These are phyloP conservation scores for Drosophila prosaltans DNA, from an alignment of 1,140 invertebrate species.

Conservation along the genomic window DNA sequence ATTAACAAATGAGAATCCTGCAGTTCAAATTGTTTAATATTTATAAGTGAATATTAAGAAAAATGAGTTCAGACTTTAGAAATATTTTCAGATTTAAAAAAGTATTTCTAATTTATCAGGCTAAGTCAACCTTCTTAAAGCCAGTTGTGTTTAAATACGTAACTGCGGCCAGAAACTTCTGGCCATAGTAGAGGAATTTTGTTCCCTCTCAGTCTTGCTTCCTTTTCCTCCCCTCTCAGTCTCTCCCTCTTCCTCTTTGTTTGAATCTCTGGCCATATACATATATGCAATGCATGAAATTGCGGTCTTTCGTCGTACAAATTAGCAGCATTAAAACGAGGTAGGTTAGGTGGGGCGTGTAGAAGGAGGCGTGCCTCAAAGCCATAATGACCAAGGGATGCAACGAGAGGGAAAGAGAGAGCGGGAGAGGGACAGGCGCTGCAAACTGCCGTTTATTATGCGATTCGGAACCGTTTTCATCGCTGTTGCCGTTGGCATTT, in stretches of 20 bases:
- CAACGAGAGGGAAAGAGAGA: not conserved
- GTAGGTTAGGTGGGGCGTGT: not conserved
- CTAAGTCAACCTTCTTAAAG: not conserved
- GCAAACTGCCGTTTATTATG: slow-evolving; percentile 62
- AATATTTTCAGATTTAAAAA: too few relatives aligned
- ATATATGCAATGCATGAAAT: slow-evolving; percentile 35
- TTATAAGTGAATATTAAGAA: too few relatives aligned
- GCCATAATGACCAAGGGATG: slow-evolving; percentile 64
- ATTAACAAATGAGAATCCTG: too few relatives aligned
- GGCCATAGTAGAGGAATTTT: not conserved
- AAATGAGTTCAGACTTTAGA: too few relatives aligned
- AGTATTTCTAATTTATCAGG: too few relatives aligned
- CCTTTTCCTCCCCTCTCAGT: not conserved
- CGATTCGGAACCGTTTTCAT: slow-evolving; percentile 11
- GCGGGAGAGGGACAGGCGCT: slow-evolving; percentile 15
- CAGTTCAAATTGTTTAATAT: too few relatives aligned
- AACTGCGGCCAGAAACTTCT: too few relatives aligned
- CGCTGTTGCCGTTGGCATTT: slow-evolving; percentile 52
- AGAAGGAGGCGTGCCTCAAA: not conserved
- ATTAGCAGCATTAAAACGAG: slow-evolving; percentile 64
- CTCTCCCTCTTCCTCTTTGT: not conserved
- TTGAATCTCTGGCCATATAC: not conserved
- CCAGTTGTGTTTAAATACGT: not conserved
- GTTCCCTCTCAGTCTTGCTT: not conserved
- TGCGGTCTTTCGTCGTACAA: slow-evolving; percentile 53